Evolutionary conservation across 2,888 invertebrate genomes (phyloP).

Genomic region (Noctua pronuba): DNA sequence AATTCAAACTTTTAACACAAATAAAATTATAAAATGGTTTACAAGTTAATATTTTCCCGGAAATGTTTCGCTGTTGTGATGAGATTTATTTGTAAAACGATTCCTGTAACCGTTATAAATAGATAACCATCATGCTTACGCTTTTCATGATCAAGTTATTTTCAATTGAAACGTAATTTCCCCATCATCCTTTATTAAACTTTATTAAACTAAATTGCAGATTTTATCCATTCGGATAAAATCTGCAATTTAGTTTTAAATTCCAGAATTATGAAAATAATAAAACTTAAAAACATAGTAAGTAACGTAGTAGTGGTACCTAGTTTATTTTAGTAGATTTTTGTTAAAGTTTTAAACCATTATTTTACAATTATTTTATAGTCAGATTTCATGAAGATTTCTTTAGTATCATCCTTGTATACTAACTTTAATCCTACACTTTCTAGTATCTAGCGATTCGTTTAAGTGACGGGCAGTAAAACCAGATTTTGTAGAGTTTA

Average conservation of each 20-base stretch:
- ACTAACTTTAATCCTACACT: neutral
- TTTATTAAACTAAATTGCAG: too few relatives aligned
- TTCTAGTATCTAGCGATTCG: constrained; percentile 12
- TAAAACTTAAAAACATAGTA: neutral
- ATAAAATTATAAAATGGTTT: neutral
- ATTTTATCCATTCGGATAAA: too few relatives aligned
- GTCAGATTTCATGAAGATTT: neutral
- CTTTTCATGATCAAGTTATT: neutral
- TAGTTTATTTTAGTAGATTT: neutral
- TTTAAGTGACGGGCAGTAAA: constrained; percentile 40
- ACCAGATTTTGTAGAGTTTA: constrained; percentile 37
- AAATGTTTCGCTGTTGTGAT: neutral
- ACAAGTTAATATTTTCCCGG: neutral
- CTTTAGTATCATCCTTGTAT: neutral
- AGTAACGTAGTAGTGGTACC: too few relatives aligned
- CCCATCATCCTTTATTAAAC: neutral
- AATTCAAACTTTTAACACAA: neutral
- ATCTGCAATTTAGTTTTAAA: neutral
- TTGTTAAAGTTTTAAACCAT: neutral
- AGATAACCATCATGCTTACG: too few relatives aligned
- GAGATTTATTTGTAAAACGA: neutral
- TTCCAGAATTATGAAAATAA: neutral
- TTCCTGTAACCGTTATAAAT: neutral
- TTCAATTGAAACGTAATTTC: neutral
- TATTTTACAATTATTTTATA: neutral